Evolutionary conservation across 2,113 vertebrate species (phyloP).

Genomic region (Rhinogobius similis): DNA sequence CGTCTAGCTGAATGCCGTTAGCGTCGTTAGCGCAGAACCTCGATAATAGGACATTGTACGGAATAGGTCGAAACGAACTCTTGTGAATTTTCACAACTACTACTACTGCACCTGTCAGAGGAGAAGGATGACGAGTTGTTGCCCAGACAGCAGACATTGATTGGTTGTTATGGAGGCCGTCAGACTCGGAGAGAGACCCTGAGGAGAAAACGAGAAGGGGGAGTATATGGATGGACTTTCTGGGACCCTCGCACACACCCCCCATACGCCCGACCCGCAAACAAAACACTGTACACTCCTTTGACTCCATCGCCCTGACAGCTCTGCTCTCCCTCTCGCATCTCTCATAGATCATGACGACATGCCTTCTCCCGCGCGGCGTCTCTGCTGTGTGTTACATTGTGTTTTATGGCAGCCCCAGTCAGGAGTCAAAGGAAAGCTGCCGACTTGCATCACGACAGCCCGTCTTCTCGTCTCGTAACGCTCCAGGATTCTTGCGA

Average conservation of each 20-base stretch:
- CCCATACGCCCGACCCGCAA: slow-evolving; percentile 24
- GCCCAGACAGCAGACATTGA: slow-evolving; percentile 16
- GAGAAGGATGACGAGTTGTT: slow-evolving; percentile 15
- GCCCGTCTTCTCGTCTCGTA: slow-evolving; percentile 31
- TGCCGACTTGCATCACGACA: slow-evolving; percentile 27
- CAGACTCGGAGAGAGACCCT: not conserved
- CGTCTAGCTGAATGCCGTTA: too few species aligned
- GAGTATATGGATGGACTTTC: not conserved
- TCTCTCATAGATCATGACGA: slow-evolving; percentile 44
- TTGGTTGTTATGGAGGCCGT: slow-evolving; percentile 21
- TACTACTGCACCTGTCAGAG: slow-evolving; percentile 12
- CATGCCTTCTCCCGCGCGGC: slow-evolving; percentile 31
- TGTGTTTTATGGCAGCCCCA: slow-evolving; percentile 53
- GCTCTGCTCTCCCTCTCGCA: slow-evolving; percentile 20
- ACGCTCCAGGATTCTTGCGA: slow-evolving; percentile 43
- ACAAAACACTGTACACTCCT: slow-evolving; percentile 26
- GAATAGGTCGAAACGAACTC: not conserved
- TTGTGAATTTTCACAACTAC: not conserved
- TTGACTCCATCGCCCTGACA: slow-evolving; percentile 33
- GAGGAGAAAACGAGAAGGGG: not conserved
- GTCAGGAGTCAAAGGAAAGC: slow-evolving; percentile 36
- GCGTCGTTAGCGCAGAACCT: too few species aligned
- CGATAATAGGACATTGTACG: not conserved
- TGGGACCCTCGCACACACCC: not conserved
- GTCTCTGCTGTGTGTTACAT: slow-evolving; percentile 37